Base-by-base conservation (phyloP, 2,797 vertebrate species). In the Sparus aurata region DNA sequence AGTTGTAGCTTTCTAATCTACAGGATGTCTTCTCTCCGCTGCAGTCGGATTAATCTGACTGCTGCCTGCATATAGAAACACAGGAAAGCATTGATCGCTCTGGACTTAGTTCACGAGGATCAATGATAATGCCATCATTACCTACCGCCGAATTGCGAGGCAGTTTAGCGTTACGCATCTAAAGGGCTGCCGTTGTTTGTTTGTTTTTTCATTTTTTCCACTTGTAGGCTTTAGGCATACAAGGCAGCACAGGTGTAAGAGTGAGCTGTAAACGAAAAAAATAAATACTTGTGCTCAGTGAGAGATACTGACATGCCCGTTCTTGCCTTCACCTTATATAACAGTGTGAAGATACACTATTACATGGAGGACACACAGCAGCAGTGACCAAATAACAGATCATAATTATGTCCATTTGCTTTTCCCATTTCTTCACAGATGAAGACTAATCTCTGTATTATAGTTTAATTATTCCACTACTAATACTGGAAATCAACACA, bases 61-160 rank as follows among this genome's bases (percentile, higher is more conserved):
- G 75, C 72, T 30, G 78, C 65, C 74, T 72, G 85, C 68, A 66
- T 64, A 70, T 73, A 80, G 73, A 81, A 71, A 80, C 76, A 77
- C 54, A 45, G 76, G n/a, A 50, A 64, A 61, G 82, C 76, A 91
- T 88, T 16, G 89, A 91, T 87, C 72, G 73, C 66, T 72, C 61
- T 62, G 65, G 69, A 82, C 82, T 85, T 73, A 79, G 69, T 86
- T 77, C 68, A 76, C 6, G 54, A 23, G 75, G 77, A 90, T 93
- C 90, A 76, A 90, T 91, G 66, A 80, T 85, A 88, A 92, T 82
- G 67, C 83, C 74, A 81, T 80, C 75, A 79, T 89, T 82, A 77
- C 65, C 82, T 43, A 61, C 77, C 18, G 27, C 77, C 25, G 79
- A 84, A 80, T 68, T 74, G 81, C n/a, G 17, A 77, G 75, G 49